Base-by-base conservation (phyloP, 2,888 invertebrate species). In the Hanleya hanleyi region DNA sequence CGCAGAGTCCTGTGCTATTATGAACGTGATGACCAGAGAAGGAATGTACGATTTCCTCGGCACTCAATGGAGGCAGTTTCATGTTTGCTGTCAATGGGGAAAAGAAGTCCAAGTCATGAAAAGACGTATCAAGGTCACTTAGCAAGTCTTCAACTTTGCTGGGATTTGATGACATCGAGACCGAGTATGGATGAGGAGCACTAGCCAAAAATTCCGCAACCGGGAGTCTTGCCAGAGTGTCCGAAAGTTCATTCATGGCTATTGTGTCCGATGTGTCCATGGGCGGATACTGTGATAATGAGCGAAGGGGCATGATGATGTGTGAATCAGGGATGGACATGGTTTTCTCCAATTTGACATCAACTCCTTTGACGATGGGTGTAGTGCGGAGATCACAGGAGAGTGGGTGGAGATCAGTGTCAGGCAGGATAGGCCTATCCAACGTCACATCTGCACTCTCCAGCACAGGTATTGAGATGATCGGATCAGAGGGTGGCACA, bases 101-200 rank as follows among this genome's bases (percentile, higher is more conserved):
- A 51, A 87, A 82, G 69, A 92, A 91, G 67, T 93, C 93, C 77
- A 92, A 91, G 85, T 92, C 92, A 80, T 92, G 86, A 61, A 87
- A 90, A 90, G 93, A 92, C 89, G 91, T 94, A 78, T 90, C 90
- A 15, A 75, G 68, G 50, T 80, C 79, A 61, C 71, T 64, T 5
- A 84, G 77, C 51, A 81, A 74, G 65, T 85, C 86, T 36, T 77
- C 71, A 41, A 47, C 36, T 73, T 49, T 64, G 50, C 36, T 51
- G 12, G 68, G 38, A n/a, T 32, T 26, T 26, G 71, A 61, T 29
- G 66, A 66, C 37, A 66, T 29, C 22, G n/a, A 50, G 9, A 35
- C 9, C 5, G 69, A 35, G 15, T 26, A 36, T 7, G 69, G 37
- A n/a, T 36, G 32, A n/a, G 36, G 9, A 69, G 57, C 51, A 33